phyloP scores from a whole-genome alignment of 2,797 vertebrate genomes.

The Gastrophryne carolinensis region DNA sequence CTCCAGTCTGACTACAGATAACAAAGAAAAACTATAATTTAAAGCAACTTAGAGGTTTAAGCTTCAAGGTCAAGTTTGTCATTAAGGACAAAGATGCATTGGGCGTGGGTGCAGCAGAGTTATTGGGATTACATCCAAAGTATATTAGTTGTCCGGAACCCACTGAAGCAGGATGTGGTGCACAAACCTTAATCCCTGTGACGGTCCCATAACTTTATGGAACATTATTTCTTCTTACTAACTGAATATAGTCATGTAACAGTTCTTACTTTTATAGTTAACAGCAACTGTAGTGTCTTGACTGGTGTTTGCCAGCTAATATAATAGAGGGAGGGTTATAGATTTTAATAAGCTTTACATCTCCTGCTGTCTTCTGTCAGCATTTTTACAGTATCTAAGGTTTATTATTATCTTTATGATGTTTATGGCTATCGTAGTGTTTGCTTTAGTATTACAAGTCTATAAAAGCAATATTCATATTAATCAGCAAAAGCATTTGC shows the following conservation, averaged over 20 bases:
- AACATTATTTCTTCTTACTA: background rate
- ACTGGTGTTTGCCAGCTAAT: background rate
- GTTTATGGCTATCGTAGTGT: too few relatives aligned
- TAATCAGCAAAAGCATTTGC: too few relatives aligned
- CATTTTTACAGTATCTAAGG: too few relatives aligned
- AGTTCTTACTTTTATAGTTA: background rate
- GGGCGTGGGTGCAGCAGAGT: background rate
- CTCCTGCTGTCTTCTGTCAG: too few relatives aligned
- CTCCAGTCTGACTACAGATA: background rate
- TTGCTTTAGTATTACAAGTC: too few relatives aligned
- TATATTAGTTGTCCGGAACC: background rate
- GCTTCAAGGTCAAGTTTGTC: background rate
- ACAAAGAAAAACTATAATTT: background rate
- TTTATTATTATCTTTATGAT: too few relatives aligned
- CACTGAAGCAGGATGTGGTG: background rate
- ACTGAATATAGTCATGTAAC: background rate
- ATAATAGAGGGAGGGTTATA: too few relatives aligned
- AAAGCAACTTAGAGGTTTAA: background rate
- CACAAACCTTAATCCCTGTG: background rate
- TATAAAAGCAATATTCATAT: too few relatives aligned
- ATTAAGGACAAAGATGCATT: too few relatives aligned
- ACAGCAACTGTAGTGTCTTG: background rate
- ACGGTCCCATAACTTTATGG: background rate
- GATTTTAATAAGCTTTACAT: too few relatives aligned
- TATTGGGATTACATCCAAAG: background rate